These are phyloP conservation scores for Pyrrhosoma nymphula DNA, from an alignment of 2,888 invertebrate genomes.

Conservation along the genomic window DNA sequence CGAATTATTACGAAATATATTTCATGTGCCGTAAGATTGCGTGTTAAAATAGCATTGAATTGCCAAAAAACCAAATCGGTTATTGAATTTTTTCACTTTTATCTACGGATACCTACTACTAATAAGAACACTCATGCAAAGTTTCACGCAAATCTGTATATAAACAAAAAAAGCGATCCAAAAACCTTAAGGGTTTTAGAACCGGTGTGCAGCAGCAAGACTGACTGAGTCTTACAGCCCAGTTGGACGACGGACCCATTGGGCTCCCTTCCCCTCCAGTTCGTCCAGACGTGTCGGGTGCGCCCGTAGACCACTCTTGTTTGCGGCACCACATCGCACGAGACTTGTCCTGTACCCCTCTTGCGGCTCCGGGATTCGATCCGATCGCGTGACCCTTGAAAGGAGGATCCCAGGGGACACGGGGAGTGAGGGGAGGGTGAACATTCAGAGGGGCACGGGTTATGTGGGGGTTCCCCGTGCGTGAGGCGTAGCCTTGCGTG, in stretches of 20 bases:
- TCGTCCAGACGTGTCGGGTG: background rate
- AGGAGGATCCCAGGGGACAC: background rate
- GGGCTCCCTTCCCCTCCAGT: background rate
- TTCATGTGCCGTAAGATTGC: no score
- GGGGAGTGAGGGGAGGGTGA: background rate
- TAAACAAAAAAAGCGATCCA: no score
- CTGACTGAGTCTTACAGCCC: background rate
- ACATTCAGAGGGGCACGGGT: background rate
- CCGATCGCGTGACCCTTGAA: slow-evolving; percentile 6
- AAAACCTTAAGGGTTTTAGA: background rate
- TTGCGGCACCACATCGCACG: background rate
- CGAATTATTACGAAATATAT: no score
- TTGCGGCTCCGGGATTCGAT: background rate
- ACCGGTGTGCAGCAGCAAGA: background rate
- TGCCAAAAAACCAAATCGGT: no score
- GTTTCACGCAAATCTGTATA: no score
- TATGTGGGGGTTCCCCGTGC: background rate
- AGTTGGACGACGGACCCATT: background rate
- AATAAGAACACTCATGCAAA: no score
- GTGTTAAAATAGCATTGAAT: no score
- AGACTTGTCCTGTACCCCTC: background rate
- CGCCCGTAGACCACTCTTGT: background rate
- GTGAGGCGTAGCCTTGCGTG: background rate
- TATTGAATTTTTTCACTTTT: no score
- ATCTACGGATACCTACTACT: no score